Percentiles rank a stretch among this genome's conserved stretches.
These are phyloP conservation scores for Sinocyclocheilus rhinocerous DNA, from an alignment of 2,113 vertebrate species.

Conservation along the genomic window DNA sequence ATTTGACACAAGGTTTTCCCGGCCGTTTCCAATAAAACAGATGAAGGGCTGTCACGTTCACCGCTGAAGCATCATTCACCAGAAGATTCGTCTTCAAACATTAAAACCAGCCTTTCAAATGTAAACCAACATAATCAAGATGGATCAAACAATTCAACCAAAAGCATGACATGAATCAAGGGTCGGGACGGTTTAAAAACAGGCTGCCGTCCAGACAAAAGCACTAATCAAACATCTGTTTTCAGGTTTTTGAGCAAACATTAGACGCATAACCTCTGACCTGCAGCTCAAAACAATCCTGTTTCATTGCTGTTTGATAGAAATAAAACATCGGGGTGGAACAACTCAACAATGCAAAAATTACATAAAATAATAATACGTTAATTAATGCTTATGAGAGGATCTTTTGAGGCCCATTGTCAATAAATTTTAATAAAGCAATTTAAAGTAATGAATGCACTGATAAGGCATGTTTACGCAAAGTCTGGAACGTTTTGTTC, in stretches of 20 bases:
- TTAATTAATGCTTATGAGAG: conserved; percentile 16
- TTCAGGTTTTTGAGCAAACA: background rate
- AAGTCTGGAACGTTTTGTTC: conserved; percentile 30
- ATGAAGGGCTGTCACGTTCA: background rate
- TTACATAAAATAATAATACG: conserved; percentile 1
- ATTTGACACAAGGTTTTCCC: conserved; percentile 1
- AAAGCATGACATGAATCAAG: background rate
- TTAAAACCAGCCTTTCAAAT: conserved; percentile 32
- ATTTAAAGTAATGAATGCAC: background rate
- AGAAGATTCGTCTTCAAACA: conserved; percentile 21
- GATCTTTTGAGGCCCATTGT: background rate
- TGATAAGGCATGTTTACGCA: conserved; percentile 43
- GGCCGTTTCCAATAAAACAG: conserved; percentile 25
- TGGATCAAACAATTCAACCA: conserved; percentile 22
- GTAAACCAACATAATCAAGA: conserved; percentile 33
- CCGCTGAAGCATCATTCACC: background rate
- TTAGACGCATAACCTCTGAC: conserved; percentile 22
- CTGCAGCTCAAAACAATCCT: conserved; percentile 45
- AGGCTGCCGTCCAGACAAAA: conserved; percentile 58
- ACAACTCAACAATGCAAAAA: background rate
- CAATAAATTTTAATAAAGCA: conserved; percentile 37
- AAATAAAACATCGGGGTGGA: conserved; percentile 46
- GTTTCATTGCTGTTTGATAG: conserved; percentile 28
- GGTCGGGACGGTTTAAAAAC: background rate
- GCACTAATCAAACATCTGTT: conserved; percentile 10